These are phyloP conservation scores for Megastigmus dorsalis DNA, from an alignment of 2,888 invertebrate genomes.

Conservation along the genomic window DNA sequence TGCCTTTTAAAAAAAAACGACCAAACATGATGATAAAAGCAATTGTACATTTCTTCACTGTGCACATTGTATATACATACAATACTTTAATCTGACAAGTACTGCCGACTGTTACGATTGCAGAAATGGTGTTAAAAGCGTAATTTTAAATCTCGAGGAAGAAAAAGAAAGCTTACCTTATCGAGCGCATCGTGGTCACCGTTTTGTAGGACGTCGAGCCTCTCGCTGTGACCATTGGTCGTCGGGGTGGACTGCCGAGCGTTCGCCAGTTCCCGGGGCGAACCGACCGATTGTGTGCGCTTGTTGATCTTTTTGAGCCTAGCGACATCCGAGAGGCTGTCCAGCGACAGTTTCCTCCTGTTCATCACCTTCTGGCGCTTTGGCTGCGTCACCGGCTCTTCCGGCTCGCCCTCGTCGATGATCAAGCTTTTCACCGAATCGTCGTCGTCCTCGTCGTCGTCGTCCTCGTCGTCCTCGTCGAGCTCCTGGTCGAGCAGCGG, in stretches of 20 bases:
- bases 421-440: constrained; percentile 33
- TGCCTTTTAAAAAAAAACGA: too few relatives aligned
- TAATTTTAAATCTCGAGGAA: too few relatives aligned
- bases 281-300: constrained; percentile 69
- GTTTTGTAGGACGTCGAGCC: background rate
- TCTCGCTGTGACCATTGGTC: constrained; percentile 50
- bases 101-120: too few relatives aligned
- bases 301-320: constrained; percentile 74
- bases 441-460: constrained; percentile 45
- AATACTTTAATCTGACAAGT: too few relatives aligned
- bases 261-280: constrained; percentile 60
- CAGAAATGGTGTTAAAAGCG: too few relatives aligned
- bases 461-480: constrained; percentile 20
- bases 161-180: too few relatives aligned
- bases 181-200: too few relatives aligned
- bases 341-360: constrained; percentile 75
- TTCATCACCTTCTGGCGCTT: constrained; percentile 77
- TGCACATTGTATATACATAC: too few relatives aligned
- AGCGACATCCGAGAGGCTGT: constrained; percentile 74
- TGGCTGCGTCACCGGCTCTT: constrained; percentile 64
- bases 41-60: too few relatives aligned
- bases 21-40: too few relatives aligned
- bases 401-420: background rate
- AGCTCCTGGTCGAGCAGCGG: constrained; percentile 22
- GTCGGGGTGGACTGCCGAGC: background rate